Percentiles rank a stretch among this genome's conserved stretches.
These are phyloP conservation scores for Gallinago nigripennis DNA, from an alignment of 2,797 vertebrate species.

Conservation along the genomic window DNA sequence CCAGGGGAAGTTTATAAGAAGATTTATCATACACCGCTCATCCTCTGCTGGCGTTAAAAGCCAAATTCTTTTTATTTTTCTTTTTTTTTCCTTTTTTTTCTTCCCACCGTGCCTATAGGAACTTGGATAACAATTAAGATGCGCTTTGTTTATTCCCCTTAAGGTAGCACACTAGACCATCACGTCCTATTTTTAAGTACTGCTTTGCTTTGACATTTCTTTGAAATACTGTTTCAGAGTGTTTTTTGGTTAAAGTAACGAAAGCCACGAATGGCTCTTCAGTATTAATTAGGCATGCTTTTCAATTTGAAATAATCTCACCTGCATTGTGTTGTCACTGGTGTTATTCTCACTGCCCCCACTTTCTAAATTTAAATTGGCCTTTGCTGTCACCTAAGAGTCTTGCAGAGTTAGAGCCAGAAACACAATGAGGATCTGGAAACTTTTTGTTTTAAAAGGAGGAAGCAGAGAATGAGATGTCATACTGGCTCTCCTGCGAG, in stretches of 20 bases:
- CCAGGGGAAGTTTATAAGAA: not conserved
- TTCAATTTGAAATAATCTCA: slow-evolving; percentile 14
- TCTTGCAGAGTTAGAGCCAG: not conserved
- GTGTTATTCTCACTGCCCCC: not conserved
- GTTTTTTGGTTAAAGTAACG: not conserved
- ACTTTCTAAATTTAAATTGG: not conserved
- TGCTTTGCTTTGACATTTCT: not conserved
- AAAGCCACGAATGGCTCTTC: slow-evolving; percentile 32
- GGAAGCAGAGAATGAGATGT: slow-evolving; percentile 55
- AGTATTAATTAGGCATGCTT: slow-evolving; percentile 28
- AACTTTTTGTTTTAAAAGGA: slow-evolving; percentile 26
- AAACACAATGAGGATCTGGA: not conserved
- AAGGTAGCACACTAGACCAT: not conserved
- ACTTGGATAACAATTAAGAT: not conserved
- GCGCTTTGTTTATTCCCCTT: not conserved
- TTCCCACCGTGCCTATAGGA: not conserved
- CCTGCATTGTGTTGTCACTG: not conserved
- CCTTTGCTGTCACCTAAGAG: not conserved
- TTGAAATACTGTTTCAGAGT: not conserved
- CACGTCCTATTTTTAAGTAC: not conserved
- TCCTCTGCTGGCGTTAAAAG: not conserved
- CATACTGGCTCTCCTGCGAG: slow-evolving; percentile 5
- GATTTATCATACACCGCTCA: not conserved
- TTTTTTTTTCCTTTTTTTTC: not conserved
- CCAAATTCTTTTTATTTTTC: not conserved